Evolutionary conservation across 2,888 invertebrate species (phyloP).

Genomic region (Drosophila neutralis): DNA sequence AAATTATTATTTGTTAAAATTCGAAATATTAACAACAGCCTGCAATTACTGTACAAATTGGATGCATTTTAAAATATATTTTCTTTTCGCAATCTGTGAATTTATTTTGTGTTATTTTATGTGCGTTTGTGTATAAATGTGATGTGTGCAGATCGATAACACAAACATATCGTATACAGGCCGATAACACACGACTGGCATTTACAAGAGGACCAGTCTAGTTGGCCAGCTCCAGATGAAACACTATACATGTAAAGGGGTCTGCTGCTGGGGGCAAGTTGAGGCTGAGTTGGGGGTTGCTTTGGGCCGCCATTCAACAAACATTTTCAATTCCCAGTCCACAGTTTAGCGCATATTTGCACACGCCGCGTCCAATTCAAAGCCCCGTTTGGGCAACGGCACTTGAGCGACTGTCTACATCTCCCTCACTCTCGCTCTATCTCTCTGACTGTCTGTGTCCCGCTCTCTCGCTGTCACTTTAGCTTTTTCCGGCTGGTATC

Average conservation of each 20-base stretch:
- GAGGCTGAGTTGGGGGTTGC: constrained; percentile 15
- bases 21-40: background rate
- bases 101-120: background rate
- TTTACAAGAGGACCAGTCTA: background rate
- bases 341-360: constrained; percentile 65
- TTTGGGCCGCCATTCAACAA: constrained; percentile 29
- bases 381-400: constrained; percentile 49
- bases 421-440: constrained; percentile 15
- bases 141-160: constrained; percentile 31
- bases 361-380: constrained; percentile 63
- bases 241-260: constrained; percentile 14
- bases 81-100: background rate
- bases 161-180: constrained; percentile 15
- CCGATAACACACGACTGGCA: background rate
- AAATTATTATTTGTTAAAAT: background rate
- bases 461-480: constrained; percentile 1
- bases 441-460: background rate
- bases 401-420: constrained; percentile 60
- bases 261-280: background rate
- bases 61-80: background rate
- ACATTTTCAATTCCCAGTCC: constrained; percentile 50
- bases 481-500: constrained; percentile 32
- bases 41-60: background rate
- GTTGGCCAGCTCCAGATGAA: constrained; percentile 31
- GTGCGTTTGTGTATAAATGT: background rate